Conservation (phyloP, 2,888 invertebrate species). For the Camptogramma bilineatum region DNA sequence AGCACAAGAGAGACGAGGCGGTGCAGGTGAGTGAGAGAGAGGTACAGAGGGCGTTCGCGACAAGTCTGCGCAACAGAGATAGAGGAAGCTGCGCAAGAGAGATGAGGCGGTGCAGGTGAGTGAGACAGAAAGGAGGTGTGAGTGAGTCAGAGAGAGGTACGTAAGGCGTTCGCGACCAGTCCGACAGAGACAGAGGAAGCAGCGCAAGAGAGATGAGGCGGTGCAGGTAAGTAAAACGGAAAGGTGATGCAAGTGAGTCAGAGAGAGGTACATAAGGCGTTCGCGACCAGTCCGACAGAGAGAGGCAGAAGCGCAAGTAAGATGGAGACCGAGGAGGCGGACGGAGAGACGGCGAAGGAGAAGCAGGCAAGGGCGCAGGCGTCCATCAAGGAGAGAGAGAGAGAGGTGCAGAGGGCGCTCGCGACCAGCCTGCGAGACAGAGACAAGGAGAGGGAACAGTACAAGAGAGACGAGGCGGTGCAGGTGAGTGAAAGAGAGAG, state of each 20-base stretch:
- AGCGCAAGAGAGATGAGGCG: conserved; percentile 97
- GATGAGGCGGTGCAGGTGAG: too few species aligned
- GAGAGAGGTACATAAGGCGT: conserved; percentile 95
- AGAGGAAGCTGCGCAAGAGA: too few species aligned
- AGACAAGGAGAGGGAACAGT: conserved; percentile 98
- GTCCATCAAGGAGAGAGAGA: conserved; percentile 97
- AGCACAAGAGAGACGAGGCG: conserved; percentile 98
- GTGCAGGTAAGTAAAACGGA: conserved; percentile 87
- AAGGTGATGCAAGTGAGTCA: too few species aligned
- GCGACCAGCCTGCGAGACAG: conserved; percentile 97
- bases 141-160: too few species aligned
- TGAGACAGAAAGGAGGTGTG: too few species aligned
- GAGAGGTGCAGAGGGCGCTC: conserved; percentile 96
- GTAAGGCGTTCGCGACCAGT: too few species aligned
- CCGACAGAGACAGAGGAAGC: too few species aligned
- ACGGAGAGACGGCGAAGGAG: conserved; percentile 82
- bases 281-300: conserved; percentile 97
- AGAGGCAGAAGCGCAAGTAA: too few species aligned
- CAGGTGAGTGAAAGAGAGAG: conserved; percentile 89
- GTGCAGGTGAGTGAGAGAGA: conserved; percentile 91
- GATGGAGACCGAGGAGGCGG: conserved; percentile 31
- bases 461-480: conserved; percentile 97
- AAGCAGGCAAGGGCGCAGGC: conserved; percentile 94
- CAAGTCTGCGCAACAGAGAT: conserved; percentile 97
- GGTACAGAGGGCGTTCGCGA: conserved; percentile 96